A percentile compares a stretch with the other conserved stretches of the same genome.
These are phyloP conservation scores for Plebejus argus DNA, from an alignment of 2,888 invertebrate species.

Conservation along the genomic window DNA sequence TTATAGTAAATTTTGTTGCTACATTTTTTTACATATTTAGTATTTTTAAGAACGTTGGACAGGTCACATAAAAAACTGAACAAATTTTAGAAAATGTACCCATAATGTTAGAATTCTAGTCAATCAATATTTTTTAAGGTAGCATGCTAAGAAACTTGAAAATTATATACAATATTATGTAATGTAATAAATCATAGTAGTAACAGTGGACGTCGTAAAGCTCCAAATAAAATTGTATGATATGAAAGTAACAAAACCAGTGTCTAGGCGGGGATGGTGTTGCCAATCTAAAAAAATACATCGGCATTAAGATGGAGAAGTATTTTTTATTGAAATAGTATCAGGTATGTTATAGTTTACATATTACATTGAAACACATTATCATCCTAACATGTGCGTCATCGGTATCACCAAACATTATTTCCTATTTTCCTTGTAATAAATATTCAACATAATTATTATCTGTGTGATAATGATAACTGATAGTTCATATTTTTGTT, in stretches of 20 bases:
- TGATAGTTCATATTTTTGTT: not conserved
- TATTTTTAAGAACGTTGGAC: not conserved
- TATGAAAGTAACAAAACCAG: slow-evolving; percentile 31
- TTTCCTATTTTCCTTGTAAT: not conserved
- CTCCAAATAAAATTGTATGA: slow-evolving; percentile 18
- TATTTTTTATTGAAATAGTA: slow-evolving; percentile 26
- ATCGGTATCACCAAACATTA: not conserved
- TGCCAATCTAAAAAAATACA: slow-evolving; percentile 30
- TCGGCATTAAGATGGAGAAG: slow-evolving; percentile 19
- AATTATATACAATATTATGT: not conserved
- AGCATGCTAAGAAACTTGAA: not conserved
- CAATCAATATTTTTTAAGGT: not conserved
- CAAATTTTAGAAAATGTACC: too few relatives aligned
- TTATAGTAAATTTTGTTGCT: not conserved
- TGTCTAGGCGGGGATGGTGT: slow-evolving; percentile 29
- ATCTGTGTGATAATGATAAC: not conserved
- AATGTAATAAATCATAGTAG: too few relatives aligned
- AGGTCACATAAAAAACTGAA: not conserved
- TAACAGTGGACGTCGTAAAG: slow-evolving; percentile 11
- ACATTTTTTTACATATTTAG: not conserved
- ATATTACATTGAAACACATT: slow-evolving; percentile 11
- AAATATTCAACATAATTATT: not conserved
- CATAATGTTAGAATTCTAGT: too few relatives aligned
- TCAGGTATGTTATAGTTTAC: slow-evolving; percentile 29
- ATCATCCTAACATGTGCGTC: slow-evolving; percentile 20